These are phyloP conservation scores for Megalops cyprinoides DNA, from an alignment of 2,797 vertebrate species.

Conservation along the genomic window DNA sequence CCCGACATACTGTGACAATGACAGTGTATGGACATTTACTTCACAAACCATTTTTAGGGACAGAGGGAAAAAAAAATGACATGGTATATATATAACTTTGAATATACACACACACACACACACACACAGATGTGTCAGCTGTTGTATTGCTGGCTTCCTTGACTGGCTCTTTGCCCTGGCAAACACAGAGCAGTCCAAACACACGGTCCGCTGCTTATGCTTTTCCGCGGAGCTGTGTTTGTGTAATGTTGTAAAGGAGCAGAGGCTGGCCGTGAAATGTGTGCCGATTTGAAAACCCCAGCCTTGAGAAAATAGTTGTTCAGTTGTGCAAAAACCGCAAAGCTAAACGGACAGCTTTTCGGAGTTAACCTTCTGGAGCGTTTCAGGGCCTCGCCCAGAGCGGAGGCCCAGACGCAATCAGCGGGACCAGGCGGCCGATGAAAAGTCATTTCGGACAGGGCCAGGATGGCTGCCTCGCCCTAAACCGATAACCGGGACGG, in stretches of 20 bases:
- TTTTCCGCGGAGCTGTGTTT: conserved; percentile 29
- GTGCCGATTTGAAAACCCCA: conserved; percentile 13
- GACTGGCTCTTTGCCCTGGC: conserved; percentile 31
- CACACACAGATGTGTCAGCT: conserved; percentile 17
- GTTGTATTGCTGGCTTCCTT: conserved; percentile 26
- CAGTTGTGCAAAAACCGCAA: conserved; percentile 25
- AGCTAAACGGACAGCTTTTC: background rate
- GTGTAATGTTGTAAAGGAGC: conserved; percentile 23
- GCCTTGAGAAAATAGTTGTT: conserved; percentile 46
- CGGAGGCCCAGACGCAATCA: background rate
- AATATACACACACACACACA: background rate
- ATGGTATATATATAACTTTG: no score
- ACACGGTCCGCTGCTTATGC: background rate
- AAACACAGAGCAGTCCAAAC: conserved; percentile 30
- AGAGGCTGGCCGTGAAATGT: conserved; percentile 26
- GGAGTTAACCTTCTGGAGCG: conserved; percentile 1
- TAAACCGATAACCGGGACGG: background rate
- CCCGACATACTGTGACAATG: no score
- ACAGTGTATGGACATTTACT: no score
- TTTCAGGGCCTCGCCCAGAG: conserved; percentile 13
- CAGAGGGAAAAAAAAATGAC: no score
- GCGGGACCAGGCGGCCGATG: no score
- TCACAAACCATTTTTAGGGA: no score
- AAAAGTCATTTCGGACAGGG: no score
- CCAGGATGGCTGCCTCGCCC: no score